Percentiles rank a stretch among this genome's conserved stretches.
These are phyloP conservation scores for Casuarius casuarius DNA, from an alignment of 2,113 vertebrate species.

Conservation along the genomic window DNA sequence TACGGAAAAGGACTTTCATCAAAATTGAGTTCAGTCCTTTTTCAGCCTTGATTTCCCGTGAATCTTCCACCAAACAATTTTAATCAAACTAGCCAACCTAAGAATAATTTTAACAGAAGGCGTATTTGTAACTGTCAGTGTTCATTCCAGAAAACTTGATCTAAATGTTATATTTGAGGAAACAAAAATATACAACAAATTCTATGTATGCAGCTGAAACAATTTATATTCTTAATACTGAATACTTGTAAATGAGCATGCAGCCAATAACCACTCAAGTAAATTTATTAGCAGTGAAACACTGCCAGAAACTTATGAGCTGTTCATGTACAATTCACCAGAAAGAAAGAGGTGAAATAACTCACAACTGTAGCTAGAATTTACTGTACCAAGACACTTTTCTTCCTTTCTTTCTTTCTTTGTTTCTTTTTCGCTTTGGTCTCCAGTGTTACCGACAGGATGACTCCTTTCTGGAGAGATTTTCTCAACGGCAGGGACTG, in stretches of 20 bases:
- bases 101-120: slow-evolving; percentile 26
- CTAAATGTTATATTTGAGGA: neutral
- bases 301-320: neutral
- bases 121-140: slow-evolving; percentile 43
- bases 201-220: neutral
- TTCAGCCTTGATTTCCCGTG: slow-evolving; percentile 43
- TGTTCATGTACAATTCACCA: neutral
- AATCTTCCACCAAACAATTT: slow-evolving; percentile 25
- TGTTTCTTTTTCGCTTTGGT: neutral
- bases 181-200: neutral
- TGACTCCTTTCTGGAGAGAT: neutral
- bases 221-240: neutral
- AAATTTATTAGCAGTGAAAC: slow-evolving; percentile 17
- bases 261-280: neutral
- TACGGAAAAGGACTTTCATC: neutral
- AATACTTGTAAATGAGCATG: neutral
- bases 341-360: neutral
- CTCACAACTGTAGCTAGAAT: neutral
- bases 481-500: neutral
- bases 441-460: neutral
- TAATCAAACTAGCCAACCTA: slow-evolving; percentile 13
- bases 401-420: neutral
- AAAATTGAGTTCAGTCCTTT: slow-evolving; percentile 23
- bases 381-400: neutral
- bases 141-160: slow-evolving; percentile 18